Base-by-base conservation (phyloP, 2,113 vertebrate genomes). In the Eira barbara region DNA sequence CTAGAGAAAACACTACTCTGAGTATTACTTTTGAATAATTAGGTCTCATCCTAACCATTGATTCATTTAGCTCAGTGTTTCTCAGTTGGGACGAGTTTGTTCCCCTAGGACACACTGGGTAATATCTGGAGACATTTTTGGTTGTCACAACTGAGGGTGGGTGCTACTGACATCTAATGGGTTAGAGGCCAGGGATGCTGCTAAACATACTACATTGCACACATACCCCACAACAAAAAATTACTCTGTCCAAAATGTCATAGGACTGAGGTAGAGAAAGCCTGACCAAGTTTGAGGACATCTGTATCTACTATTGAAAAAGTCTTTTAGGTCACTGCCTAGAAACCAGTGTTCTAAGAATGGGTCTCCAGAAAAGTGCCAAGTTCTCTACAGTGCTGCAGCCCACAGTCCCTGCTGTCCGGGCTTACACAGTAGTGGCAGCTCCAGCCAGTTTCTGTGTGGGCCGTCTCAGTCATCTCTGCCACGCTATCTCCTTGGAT, bases 381-480 rank as follows among this genome's bases (percentile, higher is more conserved):
- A 71, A 23, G 89, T 85, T 29, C 55, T 47, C 21, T 0, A 18
- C 4, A 2, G 0, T 4, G 23, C 47, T n/a, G 17, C 6, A 84
- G 45, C 45, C 67, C 52, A 2, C 13, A 8, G 11, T 47, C 73
- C 95, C 88, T n/a, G n/a, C 1, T 73, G 47, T 4, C 49, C 31
- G 20, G 31, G 99, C 99, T 99, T 98, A 99, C 99, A 45, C 99
- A 99, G 98, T 99, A 99, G 98, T 99, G 99, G 99, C 99, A 99
- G 98, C 99, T 99, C 99, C 99, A 99, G 97, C 99, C 99, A 0
- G 98, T 99, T 73, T 99, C 99, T 0, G 99, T 99, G 98, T 99
- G 99, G 0, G 99, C 99, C 0, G 98, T 99, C 94, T 99, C 99
- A 0, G 98, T 99, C 99, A 99, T 99, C 97, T 99, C 99, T 78